Evolutionary conservation across 37 sponge, comb jelly and placozoan species (phyloP), one percentile per base, ranked within the genome.

Genomic region (Ianthella basta): DNA sequence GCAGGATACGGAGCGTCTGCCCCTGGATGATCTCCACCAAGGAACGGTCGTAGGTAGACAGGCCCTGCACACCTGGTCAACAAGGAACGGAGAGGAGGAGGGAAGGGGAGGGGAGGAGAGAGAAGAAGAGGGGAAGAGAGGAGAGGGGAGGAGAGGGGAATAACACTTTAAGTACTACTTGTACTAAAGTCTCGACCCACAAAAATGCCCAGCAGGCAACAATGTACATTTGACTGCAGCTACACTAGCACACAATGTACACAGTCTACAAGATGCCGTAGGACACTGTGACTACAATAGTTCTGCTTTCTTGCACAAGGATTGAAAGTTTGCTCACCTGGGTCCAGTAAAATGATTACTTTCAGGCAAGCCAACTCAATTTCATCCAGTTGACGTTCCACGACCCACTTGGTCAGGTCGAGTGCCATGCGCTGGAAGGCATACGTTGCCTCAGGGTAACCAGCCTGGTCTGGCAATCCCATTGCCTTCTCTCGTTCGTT

Each of bases 301-400:
- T 41, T 87, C 70, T 16, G 87, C 91, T 18, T 88, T 81, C 59
- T 84, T 87, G 50, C 50, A 44, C 15, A 89, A 55, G 2, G 87
- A 82, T 72, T 86, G 87, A 69, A 85, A 82, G 86, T 88, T 85
- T 88, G 30, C 93, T 80, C 55, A 97, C 98, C 96, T 61, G 95
- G 93, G 84, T 97, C 91, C 80, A 97, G 91, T 23, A 97, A 85
- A 36, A 95, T 60, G 37, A 97, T 93, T 4, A 90, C 89, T 32
- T 91, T 95, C 23, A 97, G 75, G 56, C 98, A 97, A 24, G 92
- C 95, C 83, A 97, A 50, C 67, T 97, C 98, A 41, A 91, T 90
- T 14, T 88, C 56, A 39, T 95, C 96, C 64, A 97, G 79, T 64
- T 97, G 88, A 30, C 96, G 73, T 55, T 89, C 84, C 30, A 93